Percentiles rank a stretch among this genome's conserved stretches.
Conservation (phyloP, 2,113 vertebrate genomes). For the Lates calcarifer region DNA sequence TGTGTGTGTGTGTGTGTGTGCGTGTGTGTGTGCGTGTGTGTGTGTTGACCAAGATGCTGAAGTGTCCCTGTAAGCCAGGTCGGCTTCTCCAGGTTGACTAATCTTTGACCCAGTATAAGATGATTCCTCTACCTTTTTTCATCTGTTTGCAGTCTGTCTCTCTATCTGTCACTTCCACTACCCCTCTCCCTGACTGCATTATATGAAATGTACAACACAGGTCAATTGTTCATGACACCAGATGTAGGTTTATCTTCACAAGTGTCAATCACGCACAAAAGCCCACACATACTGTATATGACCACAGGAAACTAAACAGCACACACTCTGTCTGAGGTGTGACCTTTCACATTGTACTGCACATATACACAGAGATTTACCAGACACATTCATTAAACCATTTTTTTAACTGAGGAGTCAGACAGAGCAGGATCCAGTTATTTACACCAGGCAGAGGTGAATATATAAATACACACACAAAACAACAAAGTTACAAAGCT, state of each 20-base stretch:
- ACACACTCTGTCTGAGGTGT: background rate
- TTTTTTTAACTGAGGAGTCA: background rate
- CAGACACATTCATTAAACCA: background rate
- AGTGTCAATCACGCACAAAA: conserved; percentile 36
- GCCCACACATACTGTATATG: background rate
- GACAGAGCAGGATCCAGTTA: background rate
- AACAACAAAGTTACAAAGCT: background rate
- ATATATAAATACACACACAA: background rate
- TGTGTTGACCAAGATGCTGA: background rate
- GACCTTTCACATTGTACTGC: background rate
- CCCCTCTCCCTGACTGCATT: conserved; percentile 3
- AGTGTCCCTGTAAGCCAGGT: conserved; percentile 7
- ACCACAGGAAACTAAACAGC: background rate
- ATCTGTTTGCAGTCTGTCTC: background rate
- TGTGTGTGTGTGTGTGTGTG: background rate
- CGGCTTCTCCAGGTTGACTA: conserved; percentile 25
- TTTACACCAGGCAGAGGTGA: background rate
- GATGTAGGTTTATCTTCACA: conserved; percentile 21
- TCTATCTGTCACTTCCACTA: conserved; percentile 13
- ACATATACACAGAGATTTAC: background rate
- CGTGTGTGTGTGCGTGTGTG: background rate
- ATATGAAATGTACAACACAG: conserved; percentile 22
- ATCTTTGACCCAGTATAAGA: conserved; percentile 53
- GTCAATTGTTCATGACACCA: conserved; percentile 37
- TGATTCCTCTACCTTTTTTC: conserved; percentile 23